A percentile compares a stretch with the other conserved stretches of the same genome.
Evolutionary conservation across 2,888 invertebrate species (phyloP).

Genomic region (Tanytarsus gracilentus): DNA sequence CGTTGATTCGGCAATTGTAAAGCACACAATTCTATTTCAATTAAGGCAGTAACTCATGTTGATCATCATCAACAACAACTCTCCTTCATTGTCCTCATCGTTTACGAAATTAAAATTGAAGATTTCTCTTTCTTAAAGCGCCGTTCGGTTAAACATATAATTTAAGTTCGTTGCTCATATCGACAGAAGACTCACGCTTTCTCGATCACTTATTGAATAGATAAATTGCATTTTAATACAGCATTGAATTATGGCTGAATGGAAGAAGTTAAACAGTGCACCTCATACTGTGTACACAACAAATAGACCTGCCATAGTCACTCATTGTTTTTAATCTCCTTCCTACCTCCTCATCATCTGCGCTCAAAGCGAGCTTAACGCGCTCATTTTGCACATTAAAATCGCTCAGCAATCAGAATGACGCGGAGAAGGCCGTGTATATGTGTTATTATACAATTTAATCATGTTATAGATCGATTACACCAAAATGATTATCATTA

Average conservation of each 20-base stretch:
- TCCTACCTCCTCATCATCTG: background rate
- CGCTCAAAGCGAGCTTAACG: background rate
- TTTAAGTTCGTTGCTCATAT: too few species aligned
- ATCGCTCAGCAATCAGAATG: background rate
- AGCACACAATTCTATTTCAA: constrained; percentile 17
- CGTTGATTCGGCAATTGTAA: constrained; percentile 18
- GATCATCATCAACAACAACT: background rate
- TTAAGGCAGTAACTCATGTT: constrained; percentile 11
- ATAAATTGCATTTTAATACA: constrained; percentile 22
- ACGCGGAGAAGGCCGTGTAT: constrained; percentile 1
- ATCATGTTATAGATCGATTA: constrained; percentile 19
- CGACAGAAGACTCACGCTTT: background rate
- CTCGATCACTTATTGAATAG: constrained; percentile 6
- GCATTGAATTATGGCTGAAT: constrained; percentile 10
- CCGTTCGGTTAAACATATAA: too few species aligned
- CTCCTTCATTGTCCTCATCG: background rate
- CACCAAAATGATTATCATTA: constrained; percentile 12
- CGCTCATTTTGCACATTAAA: background rate
- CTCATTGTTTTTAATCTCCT: constrained; percentile 7
- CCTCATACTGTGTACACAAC: constrained; percentile 16
- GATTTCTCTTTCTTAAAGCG: too few species aligned
- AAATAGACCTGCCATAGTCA: background rate
- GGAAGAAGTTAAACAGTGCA: background rate
- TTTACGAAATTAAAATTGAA: background rate
- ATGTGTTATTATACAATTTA: constrained; percentile 14